These are phyloP conservation scores for Podarcis muralis DNA, from an alignment of 2,113 vertebrate species.

Conservation along the genomic window DNA sequence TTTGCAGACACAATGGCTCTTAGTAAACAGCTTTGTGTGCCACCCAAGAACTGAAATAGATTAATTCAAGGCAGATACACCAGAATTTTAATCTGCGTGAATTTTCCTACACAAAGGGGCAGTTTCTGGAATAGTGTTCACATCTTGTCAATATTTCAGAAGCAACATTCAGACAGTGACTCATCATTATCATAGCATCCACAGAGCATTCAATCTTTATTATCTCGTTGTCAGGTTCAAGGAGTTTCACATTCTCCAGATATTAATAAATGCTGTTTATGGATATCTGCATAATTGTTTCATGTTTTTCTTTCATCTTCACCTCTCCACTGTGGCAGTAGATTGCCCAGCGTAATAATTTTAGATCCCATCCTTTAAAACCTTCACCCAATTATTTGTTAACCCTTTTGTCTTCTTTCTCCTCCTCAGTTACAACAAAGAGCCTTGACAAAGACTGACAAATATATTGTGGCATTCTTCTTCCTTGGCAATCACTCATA, in stretches of 20 bases:
- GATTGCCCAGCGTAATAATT: background rate
- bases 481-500: no score
- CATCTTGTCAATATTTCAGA: conserved; percentile 2
- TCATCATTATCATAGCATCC: background rate
- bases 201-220: background rate
- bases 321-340: background rate
- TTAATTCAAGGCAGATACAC: background rate
- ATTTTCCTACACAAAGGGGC: background rate
- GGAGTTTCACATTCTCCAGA: background rate
- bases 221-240: background rate
- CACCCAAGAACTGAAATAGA: background rate
- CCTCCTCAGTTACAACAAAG: background rate
- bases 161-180: background rate
- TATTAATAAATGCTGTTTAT: background rate
- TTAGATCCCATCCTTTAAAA: background rate
- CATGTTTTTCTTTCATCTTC: background rate
- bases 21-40: background rate
- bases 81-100: background rate
- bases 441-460: no score
- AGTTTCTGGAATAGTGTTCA: background rate
- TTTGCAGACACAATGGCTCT: background rate
- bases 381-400: background rate
- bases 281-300: background rate
- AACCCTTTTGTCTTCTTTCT: background rate
- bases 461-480: no score